These are phyloP conservation scores for Oncorhynchus kisutch DNA, from an alignment of 2,113 vertebrate genomes.

Conservation along the genomic window DNA sequence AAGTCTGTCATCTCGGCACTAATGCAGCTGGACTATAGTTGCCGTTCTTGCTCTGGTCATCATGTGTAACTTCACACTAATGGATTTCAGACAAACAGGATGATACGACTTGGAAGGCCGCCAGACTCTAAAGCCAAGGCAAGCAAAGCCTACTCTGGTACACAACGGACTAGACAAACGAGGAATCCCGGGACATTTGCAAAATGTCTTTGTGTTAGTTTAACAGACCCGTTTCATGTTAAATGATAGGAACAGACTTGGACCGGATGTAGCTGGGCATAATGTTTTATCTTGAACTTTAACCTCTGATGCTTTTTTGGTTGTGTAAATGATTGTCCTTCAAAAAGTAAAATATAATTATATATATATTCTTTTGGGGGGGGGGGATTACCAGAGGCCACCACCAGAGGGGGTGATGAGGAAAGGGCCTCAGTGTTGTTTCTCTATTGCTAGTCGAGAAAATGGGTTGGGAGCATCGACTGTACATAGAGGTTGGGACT, in stretches of 20 bases:
- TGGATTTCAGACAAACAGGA: slow-evolving; percentile 40
- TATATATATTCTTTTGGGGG: too few species aligned
- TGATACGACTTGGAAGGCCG: slow-evolving; percentile 6
- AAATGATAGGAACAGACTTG: not conserved
- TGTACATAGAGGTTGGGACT: too few species aligned
- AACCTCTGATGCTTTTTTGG: not conserved
- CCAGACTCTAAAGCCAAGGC: not conserved
- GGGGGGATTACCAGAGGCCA: not conserved
- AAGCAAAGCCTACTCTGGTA: too few species aligned
- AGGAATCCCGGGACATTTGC: not conserved
- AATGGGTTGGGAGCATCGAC: not conserved
- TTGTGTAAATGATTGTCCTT: slow-evolving; percentile 1
- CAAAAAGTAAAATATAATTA: not conserved
- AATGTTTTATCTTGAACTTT: not conserved
- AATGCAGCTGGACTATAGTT: not conserved
- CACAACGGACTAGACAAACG: too few species aligned
- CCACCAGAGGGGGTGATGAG: slow-evolving; percentile 52
- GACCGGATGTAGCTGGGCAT: not conserved
- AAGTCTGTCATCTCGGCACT: too few species aligned
- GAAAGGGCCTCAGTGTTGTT: not conserved
- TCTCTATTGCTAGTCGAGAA: not conserved
- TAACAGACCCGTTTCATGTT: not conserved
- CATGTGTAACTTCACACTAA: slow-evolving; percentile 27
- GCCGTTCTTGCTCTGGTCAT: slow-evolving; percentile 28
- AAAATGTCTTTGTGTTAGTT: not conserved